Base-by-base conservation (phyloP, 2,113 vertebrate species). In the Xiphias gladius region DNA sequence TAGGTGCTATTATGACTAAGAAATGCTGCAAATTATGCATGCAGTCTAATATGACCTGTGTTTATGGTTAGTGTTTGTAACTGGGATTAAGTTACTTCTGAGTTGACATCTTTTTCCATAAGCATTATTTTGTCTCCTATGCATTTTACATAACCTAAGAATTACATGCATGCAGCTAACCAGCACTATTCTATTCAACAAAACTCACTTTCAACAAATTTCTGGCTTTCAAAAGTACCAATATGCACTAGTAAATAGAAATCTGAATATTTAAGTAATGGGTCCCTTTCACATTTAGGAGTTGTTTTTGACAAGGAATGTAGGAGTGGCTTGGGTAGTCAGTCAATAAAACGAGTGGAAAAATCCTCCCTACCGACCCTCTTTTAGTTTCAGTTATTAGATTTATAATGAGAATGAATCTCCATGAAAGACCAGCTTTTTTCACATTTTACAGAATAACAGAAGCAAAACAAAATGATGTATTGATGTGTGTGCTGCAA, bases 321-420 rank as follows among this genome's bases (percentile, higher is more conserved):
- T 14, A 13, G 50, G 26, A 32, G 41, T 70, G 22, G 52, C 39
- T 61, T 1, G 5, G 11, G 14, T 61, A 58, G 59, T 71, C 12
- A 1, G 71, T 65, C n/a, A 0, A 35, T 65, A 54, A 41, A 59
- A 71, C 26, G 57, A 24, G 73, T 46, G 41, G 30, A 75, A 59
- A 69, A 43, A 59, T 10, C 28, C 73, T 61, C 26, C 17, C 13
- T 16, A 43, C 62, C 17, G 46, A 46, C 54, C 26, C 39, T 63
- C 26, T 64, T 61, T 59, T 55, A 66, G 54, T 17, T 58, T 73
- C 65, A 59, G n/a, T 66, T 52, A 74, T 86, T 80, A 75, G 66
- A 50, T 84, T 88, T 83, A n/a, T 77, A 85, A 89, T 82, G 75
- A 84, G 75, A 11, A 35, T 24, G 73, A 2, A 63, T 32, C 64